Percentiles rank a stretch among this genome's conserved stretches.
phyloP scores from a whole-genome alignment of 37 sponge, comb jelly and placozoan genomes.

The Amphimedon queenslandica region DNA sequence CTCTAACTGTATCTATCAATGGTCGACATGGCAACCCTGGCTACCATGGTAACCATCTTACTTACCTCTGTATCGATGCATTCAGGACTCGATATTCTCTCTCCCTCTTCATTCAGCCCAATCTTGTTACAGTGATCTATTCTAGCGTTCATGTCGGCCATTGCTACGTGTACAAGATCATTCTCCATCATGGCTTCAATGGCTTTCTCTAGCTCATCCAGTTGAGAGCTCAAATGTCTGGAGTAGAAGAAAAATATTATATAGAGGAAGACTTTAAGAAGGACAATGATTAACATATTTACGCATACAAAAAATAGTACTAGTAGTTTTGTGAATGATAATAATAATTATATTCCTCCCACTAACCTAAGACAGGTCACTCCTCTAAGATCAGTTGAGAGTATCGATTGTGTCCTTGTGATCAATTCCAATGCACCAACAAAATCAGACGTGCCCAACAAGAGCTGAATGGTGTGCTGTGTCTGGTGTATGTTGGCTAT shows the following conservation, averaged over 20 bases:
- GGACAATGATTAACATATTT: not conserved
- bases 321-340: not conserved
- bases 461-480: conserved; percentile 95
- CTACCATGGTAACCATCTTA: not conserved
- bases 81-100: not conserved
- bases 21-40: too few relatives aligned
- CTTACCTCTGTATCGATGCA: not conserved
- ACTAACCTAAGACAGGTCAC: conserved; percentile 76
- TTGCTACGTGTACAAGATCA: conserved; percentile 78
- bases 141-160: conserved; percentile 45
- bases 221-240: conserved; percentile 89
- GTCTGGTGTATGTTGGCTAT: conserved; percentile 90
- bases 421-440: conserved; percentile 96
- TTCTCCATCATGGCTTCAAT: conserved; percentile 93
- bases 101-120: not conserved
- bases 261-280: not conserved
- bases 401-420: conserved; percentile 86
- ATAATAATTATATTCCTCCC: not conserved
- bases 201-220: conserved; percentile 85
- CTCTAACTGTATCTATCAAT: conserved; percentile 57
- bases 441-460: conserved; percentile 86
- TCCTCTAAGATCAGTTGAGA: conserved; percentile 85
- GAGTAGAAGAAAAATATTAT: not conserved
- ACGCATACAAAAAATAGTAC: not conserved
- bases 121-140: not conserved